Evolutionary conservation across 2,113 vertebrate genomes (phyloP).

Genomic region (Cnemophilus loriae): DNA sequence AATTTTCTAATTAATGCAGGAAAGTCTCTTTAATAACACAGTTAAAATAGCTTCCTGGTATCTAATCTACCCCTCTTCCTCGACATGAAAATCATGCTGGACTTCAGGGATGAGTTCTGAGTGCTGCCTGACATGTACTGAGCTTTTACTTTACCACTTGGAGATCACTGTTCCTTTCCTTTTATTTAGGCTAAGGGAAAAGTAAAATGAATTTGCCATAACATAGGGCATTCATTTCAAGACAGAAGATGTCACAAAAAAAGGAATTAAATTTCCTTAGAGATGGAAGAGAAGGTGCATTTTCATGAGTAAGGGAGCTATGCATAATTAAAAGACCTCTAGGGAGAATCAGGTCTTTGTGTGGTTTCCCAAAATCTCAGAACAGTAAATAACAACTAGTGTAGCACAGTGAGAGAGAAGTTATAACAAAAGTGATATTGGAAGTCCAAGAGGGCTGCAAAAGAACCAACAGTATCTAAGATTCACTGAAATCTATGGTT

Average conservation of each 20-base stretch:
- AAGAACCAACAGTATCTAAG: neutral
- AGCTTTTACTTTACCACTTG: neutral
- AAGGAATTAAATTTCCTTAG: neutral
- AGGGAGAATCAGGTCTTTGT: neutral
- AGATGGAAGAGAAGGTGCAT: neutral
- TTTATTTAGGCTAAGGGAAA: neutral
- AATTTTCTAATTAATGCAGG: neutral
- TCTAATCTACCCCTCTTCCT: neutral
- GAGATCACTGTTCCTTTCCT: neutral
- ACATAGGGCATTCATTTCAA: neutral
- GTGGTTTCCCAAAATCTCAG: neutral
- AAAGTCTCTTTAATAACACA: neutral
- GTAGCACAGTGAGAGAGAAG: neutral
- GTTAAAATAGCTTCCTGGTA: neutral
- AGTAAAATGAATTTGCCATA: neutral
- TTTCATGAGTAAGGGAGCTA: neutral
- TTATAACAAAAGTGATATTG: neutral
- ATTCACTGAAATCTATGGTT: neutral
- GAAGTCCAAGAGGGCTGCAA: neutral
- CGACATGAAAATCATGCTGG: neutral
- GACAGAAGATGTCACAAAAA: neutral
- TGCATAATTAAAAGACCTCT: neutral
- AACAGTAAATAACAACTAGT: neutral
- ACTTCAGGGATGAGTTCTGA: neutral
- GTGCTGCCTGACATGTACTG: neutral